Base-by-base conservation (phyloP, 2,113 vertebrate species). In the Sinocyclocheilus anophthalmus region DNA sequence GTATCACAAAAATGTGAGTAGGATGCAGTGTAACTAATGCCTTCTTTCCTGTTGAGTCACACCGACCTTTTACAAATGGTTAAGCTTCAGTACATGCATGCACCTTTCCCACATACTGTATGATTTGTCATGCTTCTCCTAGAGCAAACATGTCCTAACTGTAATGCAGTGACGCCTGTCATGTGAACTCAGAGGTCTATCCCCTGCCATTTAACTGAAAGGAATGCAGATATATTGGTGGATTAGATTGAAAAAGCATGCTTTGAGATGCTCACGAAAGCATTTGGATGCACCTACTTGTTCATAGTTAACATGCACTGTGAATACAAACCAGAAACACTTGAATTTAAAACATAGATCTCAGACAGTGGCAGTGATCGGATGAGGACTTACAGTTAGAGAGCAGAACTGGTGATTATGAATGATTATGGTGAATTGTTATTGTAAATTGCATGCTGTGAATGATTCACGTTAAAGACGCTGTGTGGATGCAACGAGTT, bases 41-140 rank as follows among this genome's bases (percentile, higher is more conserved):
- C 37, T 65, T n/a, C 39, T 13, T 48, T 65, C 78, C 22, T 42
- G 57, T 26, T 81, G 78, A 81, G 59, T 81, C 78, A 81, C 37
- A 11, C 12, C 16, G 14, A 65, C 59, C 78, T 59, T 78, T 53
- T 33, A 12, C 16, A 75, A 78, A 78, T 39, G 39, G 77, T 63
- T 80, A 13, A 59, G 30, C 53, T 78, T 78, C 26, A 24, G 33
- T 22, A 18, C 57, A 79, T 65, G 26, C 53, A 39, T 39, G 33
- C 48, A 78, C 50, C 76, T 78, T 78, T 57, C 76, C 30, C 39
- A 75, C 72, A 45, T 48, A 75, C 20, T 24, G 20, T 45, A 45
- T 45, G 39, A 10, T 22, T 73, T 10, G 20, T n/a, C 10, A 45
- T 22, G 5, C 70, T 45, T 73, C 48, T n/a, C 12, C 33, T 14